phyloP scores from a whole-genome alignment of 2,888 invertebrate genomes.

The Lottia scabra region DNA sequence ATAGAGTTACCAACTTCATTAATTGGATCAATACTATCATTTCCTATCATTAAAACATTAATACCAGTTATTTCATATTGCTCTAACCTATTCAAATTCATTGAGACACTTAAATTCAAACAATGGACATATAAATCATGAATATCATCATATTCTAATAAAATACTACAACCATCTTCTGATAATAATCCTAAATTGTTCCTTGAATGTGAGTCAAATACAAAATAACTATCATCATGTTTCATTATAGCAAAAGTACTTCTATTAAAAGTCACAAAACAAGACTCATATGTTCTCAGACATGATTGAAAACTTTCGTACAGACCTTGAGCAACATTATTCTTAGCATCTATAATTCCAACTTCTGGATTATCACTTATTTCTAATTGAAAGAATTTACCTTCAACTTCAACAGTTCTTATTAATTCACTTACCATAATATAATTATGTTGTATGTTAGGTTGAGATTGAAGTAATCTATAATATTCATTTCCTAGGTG shows the following conservation, averaged over 20 bases:
- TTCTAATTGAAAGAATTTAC: no score
- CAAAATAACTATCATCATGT: neutral
- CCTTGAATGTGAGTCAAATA: neutral
- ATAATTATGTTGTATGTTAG: no score
- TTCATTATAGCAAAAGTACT: conserved; percentile 1
- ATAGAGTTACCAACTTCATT: neutral
- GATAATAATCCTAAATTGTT: neutral
- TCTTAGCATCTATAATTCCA: neutral
- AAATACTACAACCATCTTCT: neutral
- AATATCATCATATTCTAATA: neutral
- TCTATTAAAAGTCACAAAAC: neutral
- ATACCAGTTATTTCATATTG: neutral
- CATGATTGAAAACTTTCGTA: neutral
- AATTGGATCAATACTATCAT: neutral
- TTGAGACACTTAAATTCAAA: neutral
- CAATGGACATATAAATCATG: neutral
- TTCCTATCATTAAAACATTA: neutral
- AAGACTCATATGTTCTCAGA: conserved; percentile 1
- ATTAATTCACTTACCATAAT: no score
- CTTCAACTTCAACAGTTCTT: no score
- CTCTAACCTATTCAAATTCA: neutral
- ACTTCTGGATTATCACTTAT: no score
- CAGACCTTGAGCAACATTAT: neutral
- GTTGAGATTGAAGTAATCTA: neutral
- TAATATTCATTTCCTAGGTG: neutral